These are phyloP conservation scores for Dendrocincla tyrannina DNA, from an alignment of 2,797 vertebrate genomes.

Conservation along the genomic window DNA sequence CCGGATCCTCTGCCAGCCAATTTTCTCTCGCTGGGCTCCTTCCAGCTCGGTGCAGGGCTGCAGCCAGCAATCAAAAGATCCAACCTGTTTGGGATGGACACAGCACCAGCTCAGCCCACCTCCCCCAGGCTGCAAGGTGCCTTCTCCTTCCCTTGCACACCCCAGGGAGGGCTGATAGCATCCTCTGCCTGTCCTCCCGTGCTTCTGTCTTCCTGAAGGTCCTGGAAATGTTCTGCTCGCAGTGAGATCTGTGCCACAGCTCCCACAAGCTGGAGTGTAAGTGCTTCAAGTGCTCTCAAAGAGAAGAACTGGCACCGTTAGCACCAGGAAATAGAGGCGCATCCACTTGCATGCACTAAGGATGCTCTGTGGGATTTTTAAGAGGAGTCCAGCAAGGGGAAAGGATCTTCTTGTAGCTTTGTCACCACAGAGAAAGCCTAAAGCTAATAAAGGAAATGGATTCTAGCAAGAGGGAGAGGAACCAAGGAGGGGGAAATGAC, in stretches of 20 bases:
- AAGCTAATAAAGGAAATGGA: background rate
- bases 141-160: background rate
- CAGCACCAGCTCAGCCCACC: background rate
- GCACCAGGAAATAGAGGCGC: background rate
- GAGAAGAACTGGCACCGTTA: background rate
- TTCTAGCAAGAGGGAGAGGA: background rate
- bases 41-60: background rate
- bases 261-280: background rate
- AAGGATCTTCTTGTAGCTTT: background rate
- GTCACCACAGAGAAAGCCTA: background rate
- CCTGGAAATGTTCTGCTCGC: background rate
- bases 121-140: background rate
- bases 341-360: background rate
- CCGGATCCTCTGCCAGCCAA: background rate
- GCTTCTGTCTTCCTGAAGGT: background rate
- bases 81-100: background rate
- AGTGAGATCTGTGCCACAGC: fast-evolving
- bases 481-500: background rate
- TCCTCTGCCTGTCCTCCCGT: background rate
- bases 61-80: background rate
- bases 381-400: background rate
- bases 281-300: background rate
- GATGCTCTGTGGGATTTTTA: background rate
- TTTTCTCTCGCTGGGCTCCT: conserved; percentile 4
- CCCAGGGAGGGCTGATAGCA: background rate